Evolutionary conservation across 2,113 vertebrate species (phyloP).

Genomic region (Arizona elegans): DNA sequence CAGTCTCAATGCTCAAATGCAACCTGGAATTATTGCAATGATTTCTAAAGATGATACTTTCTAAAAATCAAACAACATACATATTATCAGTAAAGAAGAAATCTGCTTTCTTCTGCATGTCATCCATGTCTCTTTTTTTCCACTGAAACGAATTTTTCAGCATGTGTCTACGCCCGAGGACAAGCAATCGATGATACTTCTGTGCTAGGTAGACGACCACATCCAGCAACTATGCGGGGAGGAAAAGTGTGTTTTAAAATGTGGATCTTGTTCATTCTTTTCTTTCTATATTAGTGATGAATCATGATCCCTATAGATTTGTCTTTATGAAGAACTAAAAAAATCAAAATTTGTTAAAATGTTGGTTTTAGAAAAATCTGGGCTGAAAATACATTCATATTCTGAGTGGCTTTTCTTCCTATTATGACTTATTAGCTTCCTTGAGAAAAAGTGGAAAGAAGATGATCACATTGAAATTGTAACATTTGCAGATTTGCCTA

Average conservation of each 20-base stretch:
- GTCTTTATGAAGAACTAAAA: neutral
- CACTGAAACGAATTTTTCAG: conserved; percentile 68
- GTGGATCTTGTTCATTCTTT: neutral
- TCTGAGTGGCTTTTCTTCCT: neutral
- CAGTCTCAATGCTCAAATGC: neutral
- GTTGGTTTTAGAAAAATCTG: neutral
- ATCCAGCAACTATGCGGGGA: conserved; percentile 74
- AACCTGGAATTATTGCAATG: neutral
- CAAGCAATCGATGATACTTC: conserved; percentile 76
- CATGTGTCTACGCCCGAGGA: conserved; percentile 97
- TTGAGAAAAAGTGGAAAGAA: neutral
- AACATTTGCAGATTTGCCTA: neutral
- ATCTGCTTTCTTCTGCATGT: conserved; percentile 79
- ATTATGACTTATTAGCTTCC: neutral
- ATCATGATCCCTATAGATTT: neutral
- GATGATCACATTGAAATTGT: neutral
- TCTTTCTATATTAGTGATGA: neutral
- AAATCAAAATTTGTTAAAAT: neutral
- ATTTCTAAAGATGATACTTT: neutral
- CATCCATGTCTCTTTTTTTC: conserved; percentile 75
- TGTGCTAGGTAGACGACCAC: conserved; percentile 77
- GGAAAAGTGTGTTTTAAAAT: conserved; percentile 58
- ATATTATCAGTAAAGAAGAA: conserved; percentile 95
- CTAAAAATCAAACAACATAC: conserved; percentile 71
- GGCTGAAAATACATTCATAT: neutral